Evolutionary conservation across 1,140 invertebrate genomes (phyloP).

Genomic region (Limonius californicus): DNA sequence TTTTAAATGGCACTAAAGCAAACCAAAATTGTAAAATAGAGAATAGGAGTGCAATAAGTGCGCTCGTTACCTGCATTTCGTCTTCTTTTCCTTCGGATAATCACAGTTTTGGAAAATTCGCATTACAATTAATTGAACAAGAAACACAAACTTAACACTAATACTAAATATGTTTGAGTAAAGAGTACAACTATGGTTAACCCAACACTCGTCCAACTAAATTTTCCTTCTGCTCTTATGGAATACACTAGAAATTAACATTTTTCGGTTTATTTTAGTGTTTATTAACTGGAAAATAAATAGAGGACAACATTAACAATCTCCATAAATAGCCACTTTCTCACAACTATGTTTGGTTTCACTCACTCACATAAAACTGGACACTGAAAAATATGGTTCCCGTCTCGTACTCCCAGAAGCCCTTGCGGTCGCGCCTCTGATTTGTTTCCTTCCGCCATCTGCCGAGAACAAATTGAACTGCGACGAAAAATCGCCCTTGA

Average conservation of each 20-base stretch:
- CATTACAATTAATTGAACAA: constrained; percentile 41
- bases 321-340: constrained; percentile 30
- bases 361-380: constrained; percentile 40
- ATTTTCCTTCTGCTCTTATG: constrained; percentile 37
- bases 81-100: constrained; percentile 37
- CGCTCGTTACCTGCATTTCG: constrained; percentile 46
- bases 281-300: constrained; percentile 7
- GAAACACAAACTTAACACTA: not conserved
- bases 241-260: constrained; percentile 32
- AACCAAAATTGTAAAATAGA: constrained; percentile 19
- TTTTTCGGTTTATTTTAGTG: constrained; percentile 18
- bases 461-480: too few species aligned
- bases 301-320: constrained; percentile 22
- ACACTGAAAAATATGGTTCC: constrained; percentile 48
- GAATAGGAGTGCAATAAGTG: constrained; percentile 23
- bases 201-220: constrained; percentile 45
- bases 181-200: constrained; percentile 25
- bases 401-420: constrained; percentile 44
- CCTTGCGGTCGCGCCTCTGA: constrained; percentile 32
- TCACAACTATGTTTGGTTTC: constrained; percentile 31
- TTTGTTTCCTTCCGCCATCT: not conserved
- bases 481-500: too few species aligned
- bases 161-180: constrained; percentile 4
- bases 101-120: constrained; percentile 37
- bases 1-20: constrained; percentile 20